Conservation (phyloP, 2,888 invertebrate species). For the Panopea generosa region DNA sequence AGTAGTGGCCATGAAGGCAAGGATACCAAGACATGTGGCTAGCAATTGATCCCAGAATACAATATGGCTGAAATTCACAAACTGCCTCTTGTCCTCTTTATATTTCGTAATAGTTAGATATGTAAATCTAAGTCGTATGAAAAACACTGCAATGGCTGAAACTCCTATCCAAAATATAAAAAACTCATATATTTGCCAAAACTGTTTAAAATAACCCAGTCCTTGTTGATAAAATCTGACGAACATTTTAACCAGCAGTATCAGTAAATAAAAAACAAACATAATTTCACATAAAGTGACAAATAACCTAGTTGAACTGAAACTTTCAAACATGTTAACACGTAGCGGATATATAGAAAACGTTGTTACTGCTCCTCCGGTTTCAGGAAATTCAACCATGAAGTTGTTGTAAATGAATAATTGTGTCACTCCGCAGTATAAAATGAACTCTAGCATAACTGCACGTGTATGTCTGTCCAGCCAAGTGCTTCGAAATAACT, state of each 20-base stretch:
- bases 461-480: constrained; percentile 71
- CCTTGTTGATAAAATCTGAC: constrained; percentile 44
- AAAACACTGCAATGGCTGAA: constrained; percentile 49
- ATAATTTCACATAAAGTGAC: constrained; percentile 55
- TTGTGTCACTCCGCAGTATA: constrained; percentile 72
- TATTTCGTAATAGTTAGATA: constrained; percentile 50
- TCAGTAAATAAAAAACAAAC: constrained; percentile 44
- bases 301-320: constrained; percentile 49
- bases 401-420: constrained; percentile 69
- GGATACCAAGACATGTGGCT: constrained; percentile 50
- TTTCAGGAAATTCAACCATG: constrained; percentile 72
- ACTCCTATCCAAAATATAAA: constrained; percentile 30
- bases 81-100: constrained; percentile 56
- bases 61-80: constrained; percentile 68
- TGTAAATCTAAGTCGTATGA: constrained; percentile 43
- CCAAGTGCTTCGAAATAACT: constrained; percentile 63
- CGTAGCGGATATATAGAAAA: constrained; percentile 63
- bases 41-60: constrained; percentile 65
- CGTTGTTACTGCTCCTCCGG: constrained; percentile 67
- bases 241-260: constrained; percentile 40
- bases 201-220: constrained; percentile 43
- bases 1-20: constrained; percentile 61
- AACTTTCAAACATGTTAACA: constrained; percentile 55
- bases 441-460: constrained; percentile 72
- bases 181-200: constrained; percentile 65